A percentile compares a stretch with the other conserved stretches of the same genome.
These are phyloP conservation scores for Bombyx huttoni DNA, from an alignment of 2,888 invertebrate genomes.

Conservation along the genomic window DNA sequence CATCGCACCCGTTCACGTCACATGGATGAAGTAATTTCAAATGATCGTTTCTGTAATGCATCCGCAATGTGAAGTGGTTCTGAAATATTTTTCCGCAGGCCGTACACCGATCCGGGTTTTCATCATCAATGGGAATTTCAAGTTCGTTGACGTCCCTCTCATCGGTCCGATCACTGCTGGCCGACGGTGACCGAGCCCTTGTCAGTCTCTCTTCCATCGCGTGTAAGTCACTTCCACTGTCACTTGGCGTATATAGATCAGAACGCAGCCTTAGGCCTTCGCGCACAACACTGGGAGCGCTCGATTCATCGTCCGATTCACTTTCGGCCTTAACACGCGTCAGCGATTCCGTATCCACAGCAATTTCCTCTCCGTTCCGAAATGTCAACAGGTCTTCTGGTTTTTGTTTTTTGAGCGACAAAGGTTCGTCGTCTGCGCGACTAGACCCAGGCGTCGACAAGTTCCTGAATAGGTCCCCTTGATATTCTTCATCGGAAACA, in stretches of 20 bases:
- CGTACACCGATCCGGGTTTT: conserved; percentile 88
- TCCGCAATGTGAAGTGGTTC: conserved; percentile 91
- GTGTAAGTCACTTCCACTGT: conserved; percentile 64
- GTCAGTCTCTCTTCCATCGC: conserved; percentile 63
- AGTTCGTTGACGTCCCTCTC: conserved; percentile 65
- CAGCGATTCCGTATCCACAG: conserved; percentile 52
- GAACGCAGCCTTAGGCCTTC: conserved; percentile 60
- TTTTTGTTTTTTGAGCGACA: conserved; percentile 63
- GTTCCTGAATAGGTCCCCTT: conserved; percentile 57
- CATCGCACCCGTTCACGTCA: conserved; percentile 91
- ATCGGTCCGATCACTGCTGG: conserved; percentile 57
- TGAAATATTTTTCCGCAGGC: conserved; percentile 92
- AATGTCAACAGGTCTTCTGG: conserved; percentile 57
- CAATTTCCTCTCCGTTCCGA: conserved; percentile 55
- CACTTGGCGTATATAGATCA: conserved; percentile 64
- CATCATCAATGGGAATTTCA: conserved; percentile 89
- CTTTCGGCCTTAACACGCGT: conserved; percentile 63
- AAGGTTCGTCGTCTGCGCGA: conserved; percentile 52
- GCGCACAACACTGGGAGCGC: conserved; percentile 60
- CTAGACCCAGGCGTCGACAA: conserved; percentile 50
- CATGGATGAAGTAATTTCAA: conserved; percentile 91
- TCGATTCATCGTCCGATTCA: conserved; percentile 64
- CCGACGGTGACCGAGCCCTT: conserved; percentile 64
- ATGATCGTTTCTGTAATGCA: conserved; percentile 93
- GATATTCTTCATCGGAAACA: conserved; percentile 61